A percentile compares a stretch with the other conserved stretches of the same genome.
These are phyloP conservation scores for Platalea minor DNA, from an alignment of 2,797 vertebrate species.

Conservation along the genomic window DNA sequence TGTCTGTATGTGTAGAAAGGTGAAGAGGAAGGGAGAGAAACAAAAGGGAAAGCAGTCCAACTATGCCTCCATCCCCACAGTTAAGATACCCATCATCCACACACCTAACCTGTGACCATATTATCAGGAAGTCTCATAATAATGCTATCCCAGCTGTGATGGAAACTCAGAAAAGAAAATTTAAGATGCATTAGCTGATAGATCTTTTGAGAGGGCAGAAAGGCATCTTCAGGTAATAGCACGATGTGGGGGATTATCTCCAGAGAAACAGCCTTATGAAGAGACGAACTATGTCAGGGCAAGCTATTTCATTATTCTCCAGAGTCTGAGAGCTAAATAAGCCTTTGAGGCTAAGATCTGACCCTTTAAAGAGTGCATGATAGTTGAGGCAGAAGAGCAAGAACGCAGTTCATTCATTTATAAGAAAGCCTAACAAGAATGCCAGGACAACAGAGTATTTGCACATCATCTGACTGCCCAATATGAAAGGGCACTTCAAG, in stretches of 20 bases:
- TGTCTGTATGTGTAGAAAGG: background rate
- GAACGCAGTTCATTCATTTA: background rate
- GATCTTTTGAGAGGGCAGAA: background rate
- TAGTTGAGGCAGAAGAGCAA: background rate
- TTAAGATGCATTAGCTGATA: background rate
- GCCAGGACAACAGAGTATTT: background rate
- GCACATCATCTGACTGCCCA: background rate
- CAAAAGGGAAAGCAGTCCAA: background rate
- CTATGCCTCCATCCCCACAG: background rate
- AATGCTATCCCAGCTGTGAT: background rate
- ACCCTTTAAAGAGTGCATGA: background rate
- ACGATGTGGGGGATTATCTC: accelerated
- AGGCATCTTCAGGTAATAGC: background rate
- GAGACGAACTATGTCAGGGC: background rate
- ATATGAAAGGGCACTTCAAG: background rate
- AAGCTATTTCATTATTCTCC: background rate
- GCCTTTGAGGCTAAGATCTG: background rate
- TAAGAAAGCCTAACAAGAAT: background rate
- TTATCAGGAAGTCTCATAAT: background rate
- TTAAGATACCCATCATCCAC: background rate
- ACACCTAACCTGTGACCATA: background rate
- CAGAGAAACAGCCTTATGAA: background rate
- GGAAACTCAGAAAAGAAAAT: background rate
- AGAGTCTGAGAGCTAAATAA: background rate
- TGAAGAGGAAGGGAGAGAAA: background rate